Conservation (phyloP, 2,888 invertebrate species). For the Hirudinaria manillensis region DNA sequence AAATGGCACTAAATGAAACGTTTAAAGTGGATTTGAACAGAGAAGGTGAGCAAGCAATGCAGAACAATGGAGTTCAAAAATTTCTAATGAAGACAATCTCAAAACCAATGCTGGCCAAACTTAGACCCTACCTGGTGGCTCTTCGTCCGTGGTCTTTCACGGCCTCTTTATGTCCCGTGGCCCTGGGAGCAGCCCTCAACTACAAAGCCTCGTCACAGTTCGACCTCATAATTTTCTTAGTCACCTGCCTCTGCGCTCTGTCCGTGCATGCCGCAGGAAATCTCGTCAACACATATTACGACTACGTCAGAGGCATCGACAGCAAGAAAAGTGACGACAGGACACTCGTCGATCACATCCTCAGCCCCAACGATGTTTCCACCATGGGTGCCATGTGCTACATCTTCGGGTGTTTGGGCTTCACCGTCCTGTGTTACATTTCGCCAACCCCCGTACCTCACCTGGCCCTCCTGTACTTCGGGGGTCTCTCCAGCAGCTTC, state of each 20-base stretch:
- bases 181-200: conserved; percentile 80
- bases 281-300: conserved; percentile 91
- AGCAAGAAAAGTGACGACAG: conserved; percentile 74
- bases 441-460: conserved; percentile 92
- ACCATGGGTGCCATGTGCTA: conserved; percentile 82
- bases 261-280: conserved; percentile 93
- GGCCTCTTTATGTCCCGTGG: conserved; percentile 81
- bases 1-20: background rate
- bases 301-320: conserved; percentile 88
- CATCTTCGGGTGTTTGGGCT: conserved; percentile 76
- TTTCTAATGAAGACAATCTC: background rate
- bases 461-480: conserved; percentile 85
- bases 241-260: conserved; percentile 78
- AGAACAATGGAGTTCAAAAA: conserved; percentile 13
- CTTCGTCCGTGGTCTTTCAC: conserved; percentile 88
- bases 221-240: conserved; percentile 65
- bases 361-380: conserved; percentile 76
- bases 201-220: conserved; percentile 70
- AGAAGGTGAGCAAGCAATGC: background rate
- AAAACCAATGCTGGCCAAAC: conserved; percentile 5
- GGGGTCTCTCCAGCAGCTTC: conserved; percentile 87
- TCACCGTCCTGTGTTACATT: conserved; percentile 68
- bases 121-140: conserved; percentile 59
- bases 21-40: background rate
- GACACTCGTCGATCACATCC: conserved; percentile 84